Evolutionary conservation across 2,888 invertebrate genomes (phyloP).

Genomic region (Eilema griseolum): DNA sequence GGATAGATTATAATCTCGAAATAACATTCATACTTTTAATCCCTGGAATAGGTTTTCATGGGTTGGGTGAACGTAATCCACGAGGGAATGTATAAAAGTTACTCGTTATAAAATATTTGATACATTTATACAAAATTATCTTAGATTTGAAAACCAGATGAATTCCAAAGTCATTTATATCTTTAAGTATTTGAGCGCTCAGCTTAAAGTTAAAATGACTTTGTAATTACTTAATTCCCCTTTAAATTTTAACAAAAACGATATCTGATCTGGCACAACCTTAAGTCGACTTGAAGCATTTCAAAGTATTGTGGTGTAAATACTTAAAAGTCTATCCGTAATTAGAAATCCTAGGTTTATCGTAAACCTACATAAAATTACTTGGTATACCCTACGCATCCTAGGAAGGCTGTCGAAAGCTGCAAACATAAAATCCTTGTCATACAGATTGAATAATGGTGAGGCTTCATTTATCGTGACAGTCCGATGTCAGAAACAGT

Average conservation of each 20-base stretch:
- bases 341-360: not conserved
- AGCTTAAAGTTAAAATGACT: not conserved
- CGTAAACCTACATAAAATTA: not conserved
- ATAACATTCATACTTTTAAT: too few relatives aligned
- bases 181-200: conserved; percentile 3
- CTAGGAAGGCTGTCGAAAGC: conserved; percentile 12
- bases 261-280: not conserved
- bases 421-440: conserved; percentile 33
- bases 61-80: too few relatives aligned
- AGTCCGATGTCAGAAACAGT: conserved; percentile 74
- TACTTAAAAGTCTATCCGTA: not conserved
- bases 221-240: not conserved
- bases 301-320: too few relatives aligned
- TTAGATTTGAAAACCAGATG: not conserved
- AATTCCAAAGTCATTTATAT: not conserved
- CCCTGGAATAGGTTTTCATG: too few relatives aligned
- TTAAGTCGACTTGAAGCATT: not conserved
- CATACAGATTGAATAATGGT: conserved; percentile 73
- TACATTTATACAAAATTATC: not conserved
- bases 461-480: conserved; percentile 76
- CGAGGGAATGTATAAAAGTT: too few relatives aligned
- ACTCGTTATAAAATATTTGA: too few relatives aligned
- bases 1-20: too few relatives aligned
- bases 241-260: not conserved
- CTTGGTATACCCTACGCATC: conserved; percentile 3